These are phyloP conservation scores for Cyprinus carpio DNA, from an alignment of 2,113 vertebrate genomes.

Conservation along the genomic window DNA sequence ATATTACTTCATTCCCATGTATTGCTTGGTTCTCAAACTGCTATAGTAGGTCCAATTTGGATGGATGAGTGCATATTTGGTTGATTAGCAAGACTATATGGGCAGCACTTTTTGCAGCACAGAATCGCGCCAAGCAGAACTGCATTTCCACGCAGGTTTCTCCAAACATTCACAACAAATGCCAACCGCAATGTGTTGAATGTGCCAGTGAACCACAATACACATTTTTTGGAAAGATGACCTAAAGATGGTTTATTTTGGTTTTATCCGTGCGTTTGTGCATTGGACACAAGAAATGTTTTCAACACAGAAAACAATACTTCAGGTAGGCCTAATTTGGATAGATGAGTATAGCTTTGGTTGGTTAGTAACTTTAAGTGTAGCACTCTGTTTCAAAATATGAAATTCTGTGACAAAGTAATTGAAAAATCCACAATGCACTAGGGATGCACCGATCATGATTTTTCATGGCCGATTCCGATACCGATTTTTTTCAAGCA, in stretches of 20 bases:
- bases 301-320: background rate
- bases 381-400: background rate
- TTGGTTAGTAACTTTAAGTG: background rate
- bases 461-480: too few species aligned
- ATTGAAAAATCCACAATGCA: background rate
- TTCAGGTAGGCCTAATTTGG: background rate
- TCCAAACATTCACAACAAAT: background rate
- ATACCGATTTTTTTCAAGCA: too few species aligned
- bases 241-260: background rate
- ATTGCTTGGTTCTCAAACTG: background rate
- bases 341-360: background rate
- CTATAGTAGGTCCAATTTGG: background rate
- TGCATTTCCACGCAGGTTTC: background rate
- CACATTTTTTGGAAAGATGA: background rate
- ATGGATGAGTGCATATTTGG: background rate
- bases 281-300: background rate
- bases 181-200: background rate
- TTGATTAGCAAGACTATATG: background rate
- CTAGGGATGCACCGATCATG: too few species aligned
- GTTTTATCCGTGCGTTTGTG: background rate
- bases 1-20: background rate
- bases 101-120: background rate
- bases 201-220: background rate
- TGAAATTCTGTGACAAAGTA: background rate
- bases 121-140: background rate